Evolutionary conservation across 1,140 invertebrate species (phyloP), one percentile per base, ranked within the genome.

Genomic region (Sipha flava): DNA sequence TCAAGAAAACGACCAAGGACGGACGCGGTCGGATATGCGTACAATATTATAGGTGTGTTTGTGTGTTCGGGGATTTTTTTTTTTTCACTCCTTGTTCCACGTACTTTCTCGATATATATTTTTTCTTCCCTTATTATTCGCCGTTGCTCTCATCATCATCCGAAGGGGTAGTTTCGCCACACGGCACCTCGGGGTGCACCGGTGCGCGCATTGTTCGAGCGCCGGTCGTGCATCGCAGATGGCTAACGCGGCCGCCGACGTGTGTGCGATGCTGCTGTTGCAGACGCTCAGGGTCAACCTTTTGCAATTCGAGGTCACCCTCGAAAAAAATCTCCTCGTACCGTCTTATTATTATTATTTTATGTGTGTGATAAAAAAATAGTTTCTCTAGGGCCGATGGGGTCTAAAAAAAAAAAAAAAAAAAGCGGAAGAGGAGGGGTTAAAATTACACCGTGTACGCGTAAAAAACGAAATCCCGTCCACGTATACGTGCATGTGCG

Each of bases 231-330:
- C 70, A 2, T 66, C 62, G 62, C 70, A 73, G 70, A 73, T 73
- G 70, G 70, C 70, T 54, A 73, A 73, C 70, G 70, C 47, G 12
- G 26, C 45, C 23, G 66, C 1, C 14, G 26, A 12, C 18, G 23
- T 31, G 16, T 16, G 23, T 29, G 64, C 62, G n/a, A 66, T 23
- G 70, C 29, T 26, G 68, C 4, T 26, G 68, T 1, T 31, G 70
- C 18, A 54, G 26, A 47, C n/a, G 47, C 72, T 75, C 72, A 75
- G 72, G 72, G 72, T 75, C 72, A 75, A 75, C 72, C 72, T 75
- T 75, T 75, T 54, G 72, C 72, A 75, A 75, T 52, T 75, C 72
- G 72, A 75, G 72, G 72, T 75, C 49, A 75, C 72, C 72, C 72
- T 75, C 23, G 47, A 70, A 70, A 16, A 70, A 47, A 75, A 23